Conservation (phyloP, 2,113 vertebrate species). For the Brienomyrus longianalis region DNA sequence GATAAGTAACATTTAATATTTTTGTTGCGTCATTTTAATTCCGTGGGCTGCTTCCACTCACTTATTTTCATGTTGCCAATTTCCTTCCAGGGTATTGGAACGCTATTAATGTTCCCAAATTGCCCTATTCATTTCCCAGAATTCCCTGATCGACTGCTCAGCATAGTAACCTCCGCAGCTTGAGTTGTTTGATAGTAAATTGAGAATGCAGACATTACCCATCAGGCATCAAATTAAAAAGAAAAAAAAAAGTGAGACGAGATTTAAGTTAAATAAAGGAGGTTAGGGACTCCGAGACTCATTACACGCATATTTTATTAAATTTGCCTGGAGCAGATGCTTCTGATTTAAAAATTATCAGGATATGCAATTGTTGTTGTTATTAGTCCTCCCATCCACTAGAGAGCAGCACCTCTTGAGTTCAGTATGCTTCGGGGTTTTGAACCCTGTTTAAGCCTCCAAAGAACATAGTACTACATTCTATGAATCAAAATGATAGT, state of each 20-base stretch:
- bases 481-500: not conserved
- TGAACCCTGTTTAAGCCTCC: not conserved
- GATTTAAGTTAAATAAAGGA: not conserved
- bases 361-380: not conserved
- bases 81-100: not conserved
- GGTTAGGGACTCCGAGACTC: not conserved
- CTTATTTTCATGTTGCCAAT: not conserved
- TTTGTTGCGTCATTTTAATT: not conserved
- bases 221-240: not conserved
- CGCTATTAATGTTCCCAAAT: not conserved
- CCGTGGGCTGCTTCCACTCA: not conserved
- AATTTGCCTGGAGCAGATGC: not conserved
- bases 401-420: not conserved
- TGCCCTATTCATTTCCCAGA: not conserved
- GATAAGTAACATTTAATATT: not conserved
- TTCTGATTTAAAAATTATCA: not conserved
- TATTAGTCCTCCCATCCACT: not conserved
- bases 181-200: not conserved
- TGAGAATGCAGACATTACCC: not conserved
- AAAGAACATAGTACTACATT: not conserved
- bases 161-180: not conserved
- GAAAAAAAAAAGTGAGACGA: not conserved
- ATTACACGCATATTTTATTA: not conserved
- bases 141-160: not conserved
- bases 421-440: not conserved